Conservation (phyloP, 2,888 invertebrate genomes). For the Drosophila incognita region DNA sequence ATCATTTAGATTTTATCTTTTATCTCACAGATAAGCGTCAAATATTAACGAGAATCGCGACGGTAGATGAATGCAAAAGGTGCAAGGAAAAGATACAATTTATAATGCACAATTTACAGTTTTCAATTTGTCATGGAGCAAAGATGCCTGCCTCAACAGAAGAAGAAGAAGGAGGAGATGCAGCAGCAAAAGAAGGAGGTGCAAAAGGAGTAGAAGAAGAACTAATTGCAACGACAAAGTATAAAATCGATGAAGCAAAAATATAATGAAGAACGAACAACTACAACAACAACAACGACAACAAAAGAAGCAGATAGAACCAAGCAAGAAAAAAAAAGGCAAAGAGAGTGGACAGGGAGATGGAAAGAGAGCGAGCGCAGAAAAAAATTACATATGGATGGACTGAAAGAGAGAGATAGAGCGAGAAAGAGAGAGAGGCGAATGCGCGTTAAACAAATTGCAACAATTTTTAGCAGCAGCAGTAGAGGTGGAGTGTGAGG, state of each 20-base stretch:
- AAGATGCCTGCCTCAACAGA: conserved; percentile 52
- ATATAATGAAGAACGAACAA: conserved; percentile 62
- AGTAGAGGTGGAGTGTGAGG: background rate
- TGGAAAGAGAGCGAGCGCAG: conserved; percentile 1
- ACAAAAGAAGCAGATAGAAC: conserved; percentile 43
- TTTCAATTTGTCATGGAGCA: conserved; percentile 33
- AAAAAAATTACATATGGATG: conserved; percentile 21
- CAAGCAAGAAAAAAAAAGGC: conserved; percentile 23
- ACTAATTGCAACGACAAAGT: conserved; percentile 81
- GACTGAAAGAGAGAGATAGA: conserved; percentile 2
- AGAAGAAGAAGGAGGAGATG: conserved; percentile 1
- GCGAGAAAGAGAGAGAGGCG: conserved; percentile 36
- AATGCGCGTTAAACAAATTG: conserved; percentile 77
- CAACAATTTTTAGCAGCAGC: conserved; percentile 57
- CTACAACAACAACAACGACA: conserved; percentile 49
- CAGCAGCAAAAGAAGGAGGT: conserved; percentile 8
- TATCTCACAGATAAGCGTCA: conserved; percentile 25
- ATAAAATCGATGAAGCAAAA: conserved; percentile 76
- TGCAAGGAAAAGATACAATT: conserved; percentile 42
- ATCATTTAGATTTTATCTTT: conserved; percentile 21
- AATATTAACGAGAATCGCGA: conserved; percentile 20
- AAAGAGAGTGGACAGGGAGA: conserved; percentile 13
- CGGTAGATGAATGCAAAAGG: conserved; percentile 25
- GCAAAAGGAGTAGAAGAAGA: conserved; percentile 44
- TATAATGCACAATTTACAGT: conserved; percentile 30